Conservation (phyloP, 1,140 invertebrate species). For the Cyrtorhinus lividipennis region DNA sequence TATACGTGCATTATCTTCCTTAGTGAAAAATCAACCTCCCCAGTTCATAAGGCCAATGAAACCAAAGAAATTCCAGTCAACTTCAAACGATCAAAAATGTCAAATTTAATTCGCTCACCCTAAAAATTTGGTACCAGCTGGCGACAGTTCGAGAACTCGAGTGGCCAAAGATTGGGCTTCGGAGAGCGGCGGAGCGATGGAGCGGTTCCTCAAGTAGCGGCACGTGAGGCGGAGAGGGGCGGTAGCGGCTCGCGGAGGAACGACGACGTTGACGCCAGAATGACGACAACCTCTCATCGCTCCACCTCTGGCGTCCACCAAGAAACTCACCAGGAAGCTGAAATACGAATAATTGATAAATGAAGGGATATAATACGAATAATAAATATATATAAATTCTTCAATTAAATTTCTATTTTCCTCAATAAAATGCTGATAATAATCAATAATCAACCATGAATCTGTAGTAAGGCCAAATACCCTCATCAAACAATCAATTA, state of each 20-base stretch:
- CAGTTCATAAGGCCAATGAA: too few relatives aligned
- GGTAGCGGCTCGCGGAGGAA: slow-evolving; percentile 81
- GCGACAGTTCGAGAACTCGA: slow-evolving; percentile 81
- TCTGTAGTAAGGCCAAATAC: too few relatives aligned
- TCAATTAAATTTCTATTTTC: too few relatives aligned
- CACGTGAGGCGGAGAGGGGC: slow-evolving; percentile 90
- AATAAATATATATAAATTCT: not conserved
- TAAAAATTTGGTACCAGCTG: slow-evolving; percentile 87
- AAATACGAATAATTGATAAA: too few relatives aligned
- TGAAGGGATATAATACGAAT: slow-evolving; percentile 9
- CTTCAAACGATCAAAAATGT: too few relatives aligned
- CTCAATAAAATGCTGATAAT: too few relatives aligned
- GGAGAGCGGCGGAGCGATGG: slow-evolving; percentile 81
- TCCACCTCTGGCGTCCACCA: slow-evolving; percentile 91
- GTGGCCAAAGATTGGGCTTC: slow-evolving; percentile 91
- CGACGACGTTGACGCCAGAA: slow-evolving; percentile 85
- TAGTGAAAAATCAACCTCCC: too few relatives aligned
- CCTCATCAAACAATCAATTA: too few relatives aligned
- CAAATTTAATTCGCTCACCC: too few relatives aligned
- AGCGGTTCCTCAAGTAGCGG: slow-evolving; percentile 66
- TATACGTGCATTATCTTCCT: too few relatives aligned
- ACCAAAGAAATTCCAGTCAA: too few relatives aligned
- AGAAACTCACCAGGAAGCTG: slow-evolving; percentile 92
- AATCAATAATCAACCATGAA: too few relatives aligned
- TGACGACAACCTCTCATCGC: slow-evolving; percentile 93